Base-by-base conservation (phyloP, 2,113 vertebrate species). In the Thamnaconus septentrionalis region DNA sequence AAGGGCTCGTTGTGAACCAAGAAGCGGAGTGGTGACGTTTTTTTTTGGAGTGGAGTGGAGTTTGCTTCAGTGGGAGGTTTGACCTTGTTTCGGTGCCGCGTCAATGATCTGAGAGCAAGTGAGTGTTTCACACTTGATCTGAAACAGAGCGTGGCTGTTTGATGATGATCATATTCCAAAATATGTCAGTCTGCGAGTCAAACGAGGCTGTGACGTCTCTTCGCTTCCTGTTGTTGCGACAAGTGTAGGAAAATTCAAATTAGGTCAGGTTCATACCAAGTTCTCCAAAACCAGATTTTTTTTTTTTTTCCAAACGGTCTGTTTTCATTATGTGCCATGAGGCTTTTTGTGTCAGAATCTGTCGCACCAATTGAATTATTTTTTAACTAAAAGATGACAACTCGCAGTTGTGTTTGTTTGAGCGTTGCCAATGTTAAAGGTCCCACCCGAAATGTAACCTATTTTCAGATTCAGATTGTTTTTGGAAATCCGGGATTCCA, bases 51-150 rank as follows among this genome's bases (percentile, higher is more conserved):
- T 48, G 61, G 69, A 78, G 76, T 79, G 43, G 71, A 74, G 70
- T 80, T 50, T 59, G 39, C 3, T 43, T 42, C 46, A 41, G 79
- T 80, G 73, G 82, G 82, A 75, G 45, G 68, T 55, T 66, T 76
- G 79, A 75, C 84, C 64, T 69, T 76, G 66, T 67, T 64, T 65
- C 66, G 18, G 69, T 71, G 59, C 56, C 55, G 47, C 64, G 61
- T 78, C 75, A 76, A 46, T 72, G 59, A 69, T 70, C 48, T 42
- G 71, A 81, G 68, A 56, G 73, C 58, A 48, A 66, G 73, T 64
- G 61, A 61, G 61, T 31, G 18, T 31, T 31, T 54, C 56, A 48
- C 64, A 46, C 53, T 45, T 5, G 44, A 8, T 54, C 61, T 69
- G 42, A 47, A 64, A 54, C 71, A 31, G 45, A 61, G 77, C 73